Percentiles rank a stretch among this genome's conserved stretches.
These are phyloP conservation scores for Teleiodes luculella DNA, from an alignment of 2,888 invertebrate genomes.

Conservation along the genomic window DNA sequence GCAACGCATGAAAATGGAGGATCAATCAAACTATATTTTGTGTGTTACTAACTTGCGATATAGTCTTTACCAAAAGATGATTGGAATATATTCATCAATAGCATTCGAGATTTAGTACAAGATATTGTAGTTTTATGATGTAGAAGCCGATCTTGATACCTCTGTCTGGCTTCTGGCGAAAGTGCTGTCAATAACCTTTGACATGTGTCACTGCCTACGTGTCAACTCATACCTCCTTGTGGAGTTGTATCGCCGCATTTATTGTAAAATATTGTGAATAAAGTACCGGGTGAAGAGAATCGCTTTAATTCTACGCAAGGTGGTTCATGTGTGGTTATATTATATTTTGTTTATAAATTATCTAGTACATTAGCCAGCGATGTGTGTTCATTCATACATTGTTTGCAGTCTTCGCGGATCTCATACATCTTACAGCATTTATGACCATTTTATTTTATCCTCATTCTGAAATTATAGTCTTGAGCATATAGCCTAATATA, in stretches of 20 bases:
- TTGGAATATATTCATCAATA: background rate
- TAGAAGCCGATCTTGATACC: slow-evolving; percentile 13
- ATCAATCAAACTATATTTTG: background rate
- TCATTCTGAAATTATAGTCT: too few species aligned
- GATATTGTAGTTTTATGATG: background rate
- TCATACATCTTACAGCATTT: too few species aligned
- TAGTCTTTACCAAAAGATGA: background rate
- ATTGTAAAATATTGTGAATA: slow-evolving; percentile 8
- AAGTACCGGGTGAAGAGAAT: background rate
- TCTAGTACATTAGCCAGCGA: background rate
- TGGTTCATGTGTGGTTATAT: background rate
- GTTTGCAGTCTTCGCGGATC: background rate
- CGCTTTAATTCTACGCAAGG: background rate
- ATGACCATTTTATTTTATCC: too few species aligned
- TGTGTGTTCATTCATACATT: too few species aligned
- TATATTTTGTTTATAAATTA: background rate
- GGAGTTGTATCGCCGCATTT: slow-evolving; percentile 23
- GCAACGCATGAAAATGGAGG: slow-evolving; percentile 10
- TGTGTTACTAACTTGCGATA: background rate
- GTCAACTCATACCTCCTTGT: slow-evolving; percentile 54
- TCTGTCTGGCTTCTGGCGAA: slow-evolving; percentile 38
- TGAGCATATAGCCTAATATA: too few species aligned
- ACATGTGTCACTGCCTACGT: slow-evolving; percentile 80
- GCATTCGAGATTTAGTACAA: background rate
- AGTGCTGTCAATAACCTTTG: slow-evolving; percentile 76